Evolutionary conservation across 2,888 invertebrate species (phyloP).

Genomic region (Tuta absoluta): DNA sequence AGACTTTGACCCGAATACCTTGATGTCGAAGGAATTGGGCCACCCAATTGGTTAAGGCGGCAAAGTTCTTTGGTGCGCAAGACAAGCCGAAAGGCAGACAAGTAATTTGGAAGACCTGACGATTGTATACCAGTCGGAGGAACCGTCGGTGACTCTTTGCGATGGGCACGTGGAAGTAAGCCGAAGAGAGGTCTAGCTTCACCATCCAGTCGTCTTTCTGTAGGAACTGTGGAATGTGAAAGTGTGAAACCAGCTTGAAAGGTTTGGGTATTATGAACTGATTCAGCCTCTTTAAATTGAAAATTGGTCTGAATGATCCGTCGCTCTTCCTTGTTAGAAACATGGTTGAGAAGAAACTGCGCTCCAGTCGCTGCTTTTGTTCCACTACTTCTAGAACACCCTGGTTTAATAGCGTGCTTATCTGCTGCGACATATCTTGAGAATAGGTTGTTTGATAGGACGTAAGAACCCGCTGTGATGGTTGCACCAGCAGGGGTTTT

Average conservation of each 20-base stretch:
- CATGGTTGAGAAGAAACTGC: constrained; percentile 31
- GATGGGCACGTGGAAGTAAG: constrained; percentile 33
- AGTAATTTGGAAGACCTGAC: constrained; percentile 39
- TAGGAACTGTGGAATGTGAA: constrained; percentile 29
- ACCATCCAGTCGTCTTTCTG: constrained; percentile 37
- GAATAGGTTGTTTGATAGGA: constrained; percentile 1
- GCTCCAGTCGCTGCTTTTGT: neutral
- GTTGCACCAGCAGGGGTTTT: constrained; percentile 22
- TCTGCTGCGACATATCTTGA: constrained; percentile 6
- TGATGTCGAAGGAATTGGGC: constrained; percentile 33
- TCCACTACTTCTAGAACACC: neutral
- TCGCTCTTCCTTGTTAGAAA: constrained; percentile 30
- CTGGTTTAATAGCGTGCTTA: neutral
- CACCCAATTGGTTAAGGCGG: constrained; percentile 40
- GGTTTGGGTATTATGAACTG: constrained; percentile 24
- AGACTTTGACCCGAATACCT: constrained; percentile 28
- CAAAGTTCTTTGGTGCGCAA: constrained; percentile 39
- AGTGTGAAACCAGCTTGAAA: constrained; percentile 24
- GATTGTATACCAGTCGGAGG: constrained; percentile 36
- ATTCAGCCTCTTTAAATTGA: constrained; percentile 38
- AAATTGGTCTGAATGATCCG: constrained; percentile 33
- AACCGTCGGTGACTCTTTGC: constrained; percentile 35
- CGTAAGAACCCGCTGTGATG: constrained; percentile 1
- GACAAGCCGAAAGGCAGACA: constrained; percentile 41
- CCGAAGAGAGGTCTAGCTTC: constrained; percentile 33